Evolutionary conservation across 1,140 invertebrate genomes (phyloP).

Genomic region (Eriocheir sinensis): DNA sequence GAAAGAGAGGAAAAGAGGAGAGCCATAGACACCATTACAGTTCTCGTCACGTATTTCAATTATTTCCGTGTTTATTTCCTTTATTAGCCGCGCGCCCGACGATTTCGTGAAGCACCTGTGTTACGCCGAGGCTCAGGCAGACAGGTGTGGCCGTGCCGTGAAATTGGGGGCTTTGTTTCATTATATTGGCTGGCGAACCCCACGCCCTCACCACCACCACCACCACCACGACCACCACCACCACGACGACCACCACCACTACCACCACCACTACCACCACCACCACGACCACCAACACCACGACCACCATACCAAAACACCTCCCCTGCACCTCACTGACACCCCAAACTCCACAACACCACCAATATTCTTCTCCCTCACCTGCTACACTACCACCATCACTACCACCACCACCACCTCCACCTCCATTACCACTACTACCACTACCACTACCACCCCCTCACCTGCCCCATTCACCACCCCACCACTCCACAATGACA

Average conservation of each 20-base stretch:
- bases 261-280: background rate
- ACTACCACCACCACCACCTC: background rate
- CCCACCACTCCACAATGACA: too few species aligned
- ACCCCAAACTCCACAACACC: background rate
- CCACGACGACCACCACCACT: background rate
- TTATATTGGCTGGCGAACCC: background rate
- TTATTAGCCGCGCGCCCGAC: too few species aligned
- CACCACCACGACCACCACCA: background rate
- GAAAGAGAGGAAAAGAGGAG: too few species aligned
- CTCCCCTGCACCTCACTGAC: background rate
- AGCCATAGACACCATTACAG: too few species aligned
- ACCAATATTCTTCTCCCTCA: too few species aligned
- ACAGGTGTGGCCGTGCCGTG: background rate
- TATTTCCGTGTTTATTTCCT: too few species aligned
- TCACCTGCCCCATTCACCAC: background rate
- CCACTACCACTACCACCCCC: background rate
- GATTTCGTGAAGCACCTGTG: background rate
- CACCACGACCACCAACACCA: background rate
- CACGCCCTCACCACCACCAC: background rate
- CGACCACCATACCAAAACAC: background rate
- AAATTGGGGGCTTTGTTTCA: background rate
- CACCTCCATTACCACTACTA: too few species aligned
- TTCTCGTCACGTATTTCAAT: too few species aligned
- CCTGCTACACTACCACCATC: background rate
- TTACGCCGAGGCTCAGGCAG: background rate